Conservation (phyloP, 2,113 vertebrate genomes). For the Pituophis catenifer region DNA sequence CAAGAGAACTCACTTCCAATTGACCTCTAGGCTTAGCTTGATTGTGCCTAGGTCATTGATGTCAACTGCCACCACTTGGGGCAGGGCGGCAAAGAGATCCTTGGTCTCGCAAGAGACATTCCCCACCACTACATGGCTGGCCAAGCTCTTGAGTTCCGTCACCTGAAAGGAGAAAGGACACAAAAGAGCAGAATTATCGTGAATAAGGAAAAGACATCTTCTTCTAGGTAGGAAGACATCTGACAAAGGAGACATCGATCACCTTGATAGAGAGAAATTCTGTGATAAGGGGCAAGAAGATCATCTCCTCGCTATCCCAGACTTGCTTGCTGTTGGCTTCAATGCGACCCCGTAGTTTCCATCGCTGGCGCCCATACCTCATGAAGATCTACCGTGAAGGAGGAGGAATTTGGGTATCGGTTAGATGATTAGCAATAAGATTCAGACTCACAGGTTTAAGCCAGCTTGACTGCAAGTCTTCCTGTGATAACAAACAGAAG, state of each 20-base stretch:
- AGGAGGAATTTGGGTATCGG: neutral
- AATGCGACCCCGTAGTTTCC: slow-evolving; percentile 91
- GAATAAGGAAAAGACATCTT: neutral
- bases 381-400: slow-evolving; percentile 82
- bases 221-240: neutral
- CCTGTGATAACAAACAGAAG: neutral
- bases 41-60: slow-evolving; percentile 96
- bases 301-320: slow-evolving; percentile 95
- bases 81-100: slow-evolving; percentile 89
- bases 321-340: slow-evolving; percentile 91
- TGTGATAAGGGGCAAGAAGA: slow-evolving; percentile 89
- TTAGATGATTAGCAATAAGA: too few species aligned
- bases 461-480: neutral
- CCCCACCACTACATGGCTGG: slow-evolving; percentile 93
- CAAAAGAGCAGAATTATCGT: neutral
- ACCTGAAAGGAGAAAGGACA: slow-evolving; percentile 71
- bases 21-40: slow-evolving; percentile 94
- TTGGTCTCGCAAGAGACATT: slow-evolving; percentile 95
- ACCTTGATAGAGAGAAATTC: slow-evolving; percentile 98
- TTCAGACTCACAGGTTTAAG: accelerated
- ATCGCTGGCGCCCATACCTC: slow-evolving; percentile 93
- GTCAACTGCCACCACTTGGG: slow-evolving; percentile 93
- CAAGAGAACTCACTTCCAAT: slow-evolving; percentile 86
- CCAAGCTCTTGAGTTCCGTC: slow-evolving; percentile 91
- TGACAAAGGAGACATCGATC: neutral